Base-by-base conservation (phyloP, 1,140 invertebrate genomes). In the Ostrea denselamellosa region DNA sequence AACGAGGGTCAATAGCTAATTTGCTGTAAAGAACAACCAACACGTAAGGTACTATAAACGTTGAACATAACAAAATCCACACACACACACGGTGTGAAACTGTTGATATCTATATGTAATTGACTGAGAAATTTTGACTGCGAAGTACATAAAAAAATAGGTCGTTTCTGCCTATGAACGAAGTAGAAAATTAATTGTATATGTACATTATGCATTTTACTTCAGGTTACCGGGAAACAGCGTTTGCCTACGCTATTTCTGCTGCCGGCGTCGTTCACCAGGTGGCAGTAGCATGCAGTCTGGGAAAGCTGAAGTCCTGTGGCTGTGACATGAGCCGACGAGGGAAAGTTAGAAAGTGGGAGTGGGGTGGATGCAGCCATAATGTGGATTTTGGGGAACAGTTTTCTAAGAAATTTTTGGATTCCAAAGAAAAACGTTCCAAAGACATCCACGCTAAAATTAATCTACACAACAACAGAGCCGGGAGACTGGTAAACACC, bases 371-470 rank as follows among this genome's bases (percentile, higher is more conserved):
- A 5, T 99, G 98, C 92, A 98, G 98, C 0, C 98, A 99, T 93
- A 98, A 99, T 95, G 96, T 99, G n/a, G 97, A 98, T 92, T 99
- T 99, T 94, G 98, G 98, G 68, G 98, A 98, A 95, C 98, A 97
- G 94, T 99, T 99, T 94, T 97, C 98, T 8, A 97, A 97, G 94
- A 96, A 97, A 85, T 99, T 99, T 94, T 97, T 99, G 65, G 98
- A 99, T 94, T 96, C 97, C 52, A 96, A 97, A 82, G 98, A 98
- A 93, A 96, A 96, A 96, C 93, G 86, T 10, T 71, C 89, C 9
- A 91, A 91, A 51, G 93, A 94, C 88, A 97, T 97, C 4, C 96
- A 98, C 65, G 97, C 97, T 82, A 95, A 98, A 87, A 96, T 96
- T 94, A 96, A 96, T 92, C 92, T 96, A 7, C 96, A 97, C 93